phyloP scores from a whole-genome alignment of 1,140 invertebrate species.

The Anoplophora glabripennis region DNA sequence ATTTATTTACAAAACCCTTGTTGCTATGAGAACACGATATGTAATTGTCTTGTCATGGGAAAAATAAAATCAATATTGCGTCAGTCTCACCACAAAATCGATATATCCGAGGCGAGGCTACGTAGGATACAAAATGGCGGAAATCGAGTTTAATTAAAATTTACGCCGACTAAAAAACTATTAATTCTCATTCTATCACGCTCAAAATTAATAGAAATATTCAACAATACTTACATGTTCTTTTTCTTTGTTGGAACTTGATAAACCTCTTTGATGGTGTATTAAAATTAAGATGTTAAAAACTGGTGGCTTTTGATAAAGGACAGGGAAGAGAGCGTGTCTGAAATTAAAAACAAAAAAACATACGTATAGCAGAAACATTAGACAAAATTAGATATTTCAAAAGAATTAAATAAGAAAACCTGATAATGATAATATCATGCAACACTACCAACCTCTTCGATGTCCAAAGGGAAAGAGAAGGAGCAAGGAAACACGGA shows the following conservation, averaged over 20 bases:
- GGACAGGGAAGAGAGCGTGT: neutral
- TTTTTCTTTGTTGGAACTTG: neutral
- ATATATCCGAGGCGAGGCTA: neutral
- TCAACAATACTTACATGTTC: no score
- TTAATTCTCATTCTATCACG: no score
- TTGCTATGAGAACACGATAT: neutral
- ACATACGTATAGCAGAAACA: neutral
- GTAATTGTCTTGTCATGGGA: neutral
- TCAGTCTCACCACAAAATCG: neutral
- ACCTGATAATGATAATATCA: no score
- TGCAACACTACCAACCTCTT: conserved; percentile 3
- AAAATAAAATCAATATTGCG: neutral
- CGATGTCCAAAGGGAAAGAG: conserved; percentile 2
- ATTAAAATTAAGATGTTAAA: neutral
- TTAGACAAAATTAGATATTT: neutral
- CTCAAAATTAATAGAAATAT: no score
- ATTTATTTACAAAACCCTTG: neutral
- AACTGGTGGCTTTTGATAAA: neutral
- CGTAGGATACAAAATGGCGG: neutral
- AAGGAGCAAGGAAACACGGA: neutral
- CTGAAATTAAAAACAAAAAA: neutral
- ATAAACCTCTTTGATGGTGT: neutral
- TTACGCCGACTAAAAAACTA: no score
- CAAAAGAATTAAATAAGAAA: neutral
- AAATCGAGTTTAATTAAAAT: no score